Percentiles rank a stretch among this genome's conserved stretches.
Conservation (phyloP, 2,113 vertebrate genomes). For the Percopsis transmontana region DNA sequence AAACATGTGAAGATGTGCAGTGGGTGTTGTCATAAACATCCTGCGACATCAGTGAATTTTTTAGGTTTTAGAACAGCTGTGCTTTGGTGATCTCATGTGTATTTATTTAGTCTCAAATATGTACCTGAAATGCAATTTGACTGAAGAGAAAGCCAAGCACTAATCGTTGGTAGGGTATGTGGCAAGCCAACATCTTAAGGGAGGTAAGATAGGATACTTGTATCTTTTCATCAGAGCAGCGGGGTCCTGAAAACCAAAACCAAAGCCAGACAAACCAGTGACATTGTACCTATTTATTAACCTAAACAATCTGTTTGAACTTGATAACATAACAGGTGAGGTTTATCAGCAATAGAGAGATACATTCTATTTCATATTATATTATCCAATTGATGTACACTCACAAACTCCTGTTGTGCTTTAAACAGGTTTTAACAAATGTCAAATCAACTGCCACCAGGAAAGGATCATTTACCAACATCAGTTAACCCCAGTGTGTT, state of each 20-base stretch:
- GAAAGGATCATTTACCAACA: not conserved
- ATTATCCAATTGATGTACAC: no score
- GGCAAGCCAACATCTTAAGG: constrained; percentile 59
- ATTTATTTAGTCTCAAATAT: not conserved
- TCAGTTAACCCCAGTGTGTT: not conserved
- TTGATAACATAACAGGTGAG: no score
- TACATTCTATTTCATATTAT: no score
- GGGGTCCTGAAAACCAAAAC: constrained; percentile 43
- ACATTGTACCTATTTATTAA: no score
- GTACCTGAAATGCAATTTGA: constrained; percentile 66
- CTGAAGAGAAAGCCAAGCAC: constrained; percentile 68
- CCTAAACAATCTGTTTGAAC: no score
- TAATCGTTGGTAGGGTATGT: constrained; percentile 63
- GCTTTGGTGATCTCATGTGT: not conserved
- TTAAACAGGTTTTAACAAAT: no score
- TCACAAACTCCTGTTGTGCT: no score
- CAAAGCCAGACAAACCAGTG: not conserved
- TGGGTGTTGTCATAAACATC: not conserved
- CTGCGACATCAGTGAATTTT: not conserved
- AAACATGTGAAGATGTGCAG: not conserved
- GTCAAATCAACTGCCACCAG: no score
- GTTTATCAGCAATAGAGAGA: no score
- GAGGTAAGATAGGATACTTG: constrained; percentile 44
- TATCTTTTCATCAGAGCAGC: constrained; percentile 10
- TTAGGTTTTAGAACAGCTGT: no score